A percentile compares a stretch with the other conserved stretches of the same genome.
phyloP scores from a whole-genome alignment of 2,888 invertebrate species.

The Melanotus villosus region DNA sequence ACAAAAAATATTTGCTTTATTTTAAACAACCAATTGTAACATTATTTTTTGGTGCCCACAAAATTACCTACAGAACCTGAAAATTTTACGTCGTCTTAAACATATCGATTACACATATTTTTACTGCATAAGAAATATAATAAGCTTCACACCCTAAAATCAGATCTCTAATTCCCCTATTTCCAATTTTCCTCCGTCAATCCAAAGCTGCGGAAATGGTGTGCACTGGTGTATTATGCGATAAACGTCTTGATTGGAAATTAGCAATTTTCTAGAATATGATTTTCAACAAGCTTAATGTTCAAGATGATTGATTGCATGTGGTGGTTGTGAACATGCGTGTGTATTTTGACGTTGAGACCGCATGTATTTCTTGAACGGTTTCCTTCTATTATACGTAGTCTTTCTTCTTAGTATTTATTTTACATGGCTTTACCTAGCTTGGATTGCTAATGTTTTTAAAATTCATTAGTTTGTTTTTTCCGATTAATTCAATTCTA shows the following conservation, averaged over 20 bases:
- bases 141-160: background rate
- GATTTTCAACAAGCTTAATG: conserved; percentile 16
- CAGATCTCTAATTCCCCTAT: background rate
- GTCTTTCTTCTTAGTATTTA: too few species aligned
- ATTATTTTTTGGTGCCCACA: too few species aligned
- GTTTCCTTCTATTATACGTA: background rate
- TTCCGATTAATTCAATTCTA: too few species aligned
- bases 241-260: conserved; percentile 18
- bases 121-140: too few species aligned
- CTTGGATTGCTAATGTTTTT: too few species aligned
- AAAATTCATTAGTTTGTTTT: too few species aligned
- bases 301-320: conserved; percentile 10
- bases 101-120: too few species aligned
- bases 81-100: too few species aligned
- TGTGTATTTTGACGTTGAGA: background rate
- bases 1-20: too few species aligned
- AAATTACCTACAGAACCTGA: too few species aligned
- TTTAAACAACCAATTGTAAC: too few species aligned
- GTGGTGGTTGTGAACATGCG: background rate
- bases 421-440: too few species aligned
- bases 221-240: conserved; percentile 16
- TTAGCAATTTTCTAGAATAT: conserved; percentile 20
- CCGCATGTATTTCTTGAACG: background rate
- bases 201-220: conserved; percentile 6
- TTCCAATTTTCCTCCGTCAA: conserved; percentile 14